Percentiles rank a stretch among this genome's conserved stretches.
phyloP scores from a whole-genome alignment of 2,797 vertebrate genomes.

The Neoniphon sammara region DNA sequence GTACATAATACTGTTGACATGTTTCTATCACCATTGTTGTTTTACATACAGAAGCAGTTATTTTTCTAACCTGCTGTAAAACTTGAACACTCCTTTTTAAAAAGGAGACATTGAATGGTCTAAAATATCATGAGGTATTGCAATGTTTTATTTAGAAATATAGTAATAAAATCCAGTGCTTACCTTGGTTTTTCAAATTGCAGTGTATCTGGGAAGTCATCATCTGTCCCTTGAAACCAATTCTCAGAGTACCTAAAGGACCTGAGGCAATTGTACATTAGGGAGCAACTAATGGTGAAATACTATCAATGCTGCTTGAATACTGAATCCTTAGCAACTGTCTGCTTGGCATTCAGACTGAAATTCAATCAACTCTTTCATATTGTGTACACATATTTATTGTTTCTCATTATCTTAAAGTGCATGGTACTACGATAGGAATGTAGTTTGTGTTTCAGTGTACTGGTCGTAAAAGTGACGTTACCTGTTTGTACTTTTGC shows the following conservation, averaged over 20 bases:
- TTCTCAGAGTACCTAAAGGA: conserved; percentile 52
- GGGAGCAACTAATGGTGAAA: conserved; percentile 58
- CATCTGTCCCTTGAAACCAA: conserved; percentile 47
- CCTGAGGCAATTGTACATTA: conserved; percentile 41
- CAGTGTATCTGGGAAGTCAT: conserved; percentile 58
- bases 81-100: conserved; percentile 70
- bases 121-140: conserved; percentile 49
- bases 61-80: conserved; percentile 83
- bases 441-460: conserved; percentile 78
- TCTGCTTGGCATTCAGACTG: conserved; percentile 70
- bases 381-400: conserved; percentile 60
- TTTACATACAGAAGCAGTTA: conserved; percentile 83
- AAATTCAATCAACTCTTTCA: conserved; percentile 68
- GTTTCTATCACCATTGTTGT: conserved; percentile 57
- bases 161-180: conserved; percentile 60
- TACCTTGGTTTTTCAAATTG: conserved; percentile 57
- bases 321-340: conserved; percentile 61
- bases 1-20: conserved; percentile 64
- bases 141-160: conserved; percentile 52
- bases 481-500: conserved; percentile 78
- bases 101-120: conserved; percentile 47
- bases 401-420: conserved; percentile 72
- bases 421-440: conserved; percentile 79
- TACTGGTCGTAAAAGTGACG: conserved; percentile 77
- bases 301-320: conserved; percentile 68